A percentile compares a stretch with the other conserved stretches of the same genome.
These are phyloP conservation scores for Montipora capitata DNA, from an alignment of 92 coral and sea anemone species.

Conservation along the genomic window DNA sequence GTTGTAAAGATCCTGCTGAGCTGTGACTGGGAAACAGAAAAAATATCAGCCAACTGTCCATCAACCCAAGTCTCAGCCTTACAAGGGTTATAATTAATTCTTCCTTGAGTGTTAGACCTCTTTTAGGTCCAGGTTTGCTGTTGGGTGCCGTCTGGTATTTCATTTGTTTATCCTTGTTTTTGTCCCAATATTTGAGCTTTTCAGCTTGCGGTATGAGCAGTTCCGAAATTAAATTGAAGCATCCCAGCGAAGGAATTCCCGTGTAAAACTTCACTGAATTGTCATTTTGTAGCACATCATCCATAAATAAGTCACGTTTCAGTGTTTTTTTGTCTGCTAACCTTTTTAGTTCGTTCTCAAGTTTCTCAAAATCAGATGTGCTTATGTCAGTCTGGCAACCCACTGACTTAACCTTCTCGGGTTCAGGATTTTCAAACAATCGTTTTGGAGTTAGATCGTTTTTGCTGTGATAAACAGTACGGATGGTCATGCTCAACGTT, in stretches of 20 bases:
- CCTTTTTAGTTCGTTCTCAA: slow-evolving; percentile 10
- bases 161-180: background rate
- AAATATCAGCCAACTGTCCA: background rate
- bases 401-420: slow-evolving; percentile 1
- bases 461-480: background rate
- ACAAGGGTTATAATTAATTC: slow-evolving; percentile 28
- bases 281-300: slow-evolving; percentile 60
- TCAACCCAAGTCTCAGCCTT: background rate
- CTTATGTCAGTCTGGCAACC: slow-evolving; percentile 15
- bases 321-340: slow-evolving; percentile 31
- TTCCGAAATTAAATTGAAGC: slow-evolving; percentile 32
- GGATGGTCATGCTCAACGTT: slow-evolving; percentile 6
- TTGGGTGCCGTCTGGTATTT: background rate
- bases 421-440: slow-evolving; percentile 40
- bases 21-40: background rate
- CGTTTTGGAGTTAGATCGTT: slow-evolving; percentile 13
- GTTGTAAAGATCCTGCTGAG: slow-evolving; percentile 38
- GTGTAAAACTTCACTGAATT: slow-evolving; percentile 65
- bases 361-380: slow-evolving; percentile 23
- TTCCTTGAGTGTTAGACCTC: slow-evolving; percentile 9
- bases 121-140: slow-evolving; percentile 20
- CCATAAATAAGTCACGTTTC: slow-evolving; percentile 49
- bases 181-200: slow-evolving; percentile 22
- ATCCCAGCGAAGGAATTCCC: slow-evolving; percentile 60
- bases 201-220: background rate